These are phyloP conservation scores for Anolis carolinensis DNA, from an alignment of 2,113 vertebrate genomes.

Conservation along the genomic window DNA sequence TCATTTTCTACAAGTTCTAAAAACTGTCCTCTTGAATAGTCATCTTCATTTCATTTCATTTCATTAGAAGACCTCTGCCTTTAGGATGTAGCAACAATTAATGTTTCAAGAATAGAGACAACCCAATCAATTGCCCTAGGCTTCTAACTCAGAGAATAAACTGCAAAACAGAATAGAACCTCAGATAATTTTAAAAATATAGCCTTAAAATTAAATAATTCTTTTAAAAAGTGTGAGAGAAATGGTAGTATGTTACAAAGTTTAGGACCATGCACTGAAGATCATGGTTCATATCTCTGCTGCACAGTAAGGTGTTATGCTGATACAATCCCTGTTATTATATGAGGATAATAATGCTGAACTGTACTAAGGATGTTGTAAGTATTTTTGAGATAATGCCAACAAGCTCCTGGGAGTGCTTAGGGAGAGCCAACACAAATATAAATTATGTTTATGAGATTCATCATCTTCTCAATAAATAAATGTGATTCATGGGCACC, in stretches of 20 bases:
- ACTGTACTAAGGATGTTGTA: not conserved
- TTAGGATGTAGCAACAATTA: constrained; percentile 6
- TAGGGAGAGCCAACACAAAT: not conserved
- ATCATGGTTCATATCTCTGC: not conserved
- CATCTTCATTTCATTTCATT: constrained; percentile 19
- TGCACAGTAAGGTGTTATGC: no score
- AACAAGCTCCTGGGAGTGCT: not conserved
- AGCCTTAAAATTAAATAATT: not conserved
- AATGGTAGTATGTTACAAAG: not conserved
- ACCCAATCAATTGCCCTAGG: not conserved
- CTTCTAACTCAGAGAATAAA: not conserved
- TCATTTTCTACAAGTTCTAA: not conserved
- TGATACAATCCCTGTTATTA: not conserved
- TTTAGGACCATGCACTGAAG: not conserved
- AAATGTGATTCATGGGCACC: not conserved
- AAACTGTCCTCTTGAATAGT: not conserved
- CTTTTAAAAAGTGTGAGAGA: not conserved
- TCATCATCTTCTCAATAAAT: not conserved
- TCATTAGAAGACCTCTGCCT: not conserved
- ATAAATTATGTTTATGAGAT: not conserved
- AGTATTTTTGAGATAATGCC: not conserved
- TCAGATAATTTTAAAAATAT: not conserved
- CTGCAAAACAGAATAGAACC: not conserved
- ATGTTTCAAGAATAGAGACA: constrained; percentile 14
- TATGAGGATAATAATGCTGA: not conserved